Conservation (phyloP, 2,113 vertebrate species). For the Maylandia zebra region DNA sequence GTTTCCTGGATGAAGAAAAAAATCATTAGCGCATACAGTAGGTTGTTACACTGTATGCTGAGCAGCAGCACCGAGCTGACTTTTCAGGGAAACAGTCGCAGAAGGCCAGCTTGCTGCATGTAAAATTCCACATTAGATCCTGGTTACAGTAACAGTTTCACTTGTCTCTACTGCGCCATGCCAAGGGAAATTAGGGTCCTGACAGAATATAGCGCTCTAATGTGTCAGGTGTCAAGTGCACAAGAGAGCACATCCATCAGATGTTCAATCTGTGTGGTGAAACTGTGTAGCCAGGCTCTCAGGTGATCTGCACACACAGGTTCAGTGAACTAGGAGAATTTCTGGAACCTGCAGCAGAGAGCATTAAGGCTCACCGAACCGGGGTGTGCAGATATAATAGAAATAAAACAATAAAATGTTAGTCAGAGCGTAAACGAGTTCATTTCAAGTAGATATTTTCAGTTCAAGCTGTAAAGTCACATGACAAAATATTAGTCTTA, state of each 20-base stretch:
- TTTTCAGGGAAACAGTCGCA: not conserved
- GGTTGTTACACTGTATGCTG: not conserved
- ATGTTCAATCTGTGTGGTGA: not conserved
- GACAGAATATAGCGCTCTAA: not conserved
- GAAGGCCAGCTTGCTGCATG: not conserved
- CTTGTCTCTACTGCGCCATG: not conserved
- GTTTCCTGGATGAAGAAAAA: not conserved
- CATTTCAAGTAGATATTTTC: not conserved
- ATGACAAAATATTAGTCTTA: not conserved
- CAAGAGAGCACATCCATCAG: not conserved
- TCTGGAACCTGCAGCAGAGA: constrained; percentile 72
- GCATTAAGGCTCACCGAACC: not conserved
- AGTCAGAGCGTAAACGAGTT: not conserved
- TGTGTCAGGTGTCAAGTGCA: not conserved
- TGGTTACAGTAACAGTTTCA: constrained; percentile 19
- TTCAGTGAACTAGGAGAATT: constrained; percentile 31
- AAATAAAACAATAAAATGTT: not conserved
- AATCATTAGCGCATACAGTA: not conserved
- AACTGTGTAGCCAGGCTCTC: constrained; percentile 34
- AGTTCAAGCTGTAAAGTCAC: constrained; percentile 39
- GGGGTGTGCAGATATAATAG: not conserved
- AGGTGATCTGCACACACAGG: constrained; percentile 3
- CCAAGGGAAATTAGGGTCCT: not conserved
- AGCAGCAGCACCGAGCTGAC: not conserved
- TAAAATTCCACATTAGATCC: constrained; percentile 4